A percentile compares a stretch with the other conserved stretches of the same genome.
Evolutionary conservation across 2,113 vertebrate genomes (phyloP).

Genomic region (Chloebia gouldiae): DNA sequence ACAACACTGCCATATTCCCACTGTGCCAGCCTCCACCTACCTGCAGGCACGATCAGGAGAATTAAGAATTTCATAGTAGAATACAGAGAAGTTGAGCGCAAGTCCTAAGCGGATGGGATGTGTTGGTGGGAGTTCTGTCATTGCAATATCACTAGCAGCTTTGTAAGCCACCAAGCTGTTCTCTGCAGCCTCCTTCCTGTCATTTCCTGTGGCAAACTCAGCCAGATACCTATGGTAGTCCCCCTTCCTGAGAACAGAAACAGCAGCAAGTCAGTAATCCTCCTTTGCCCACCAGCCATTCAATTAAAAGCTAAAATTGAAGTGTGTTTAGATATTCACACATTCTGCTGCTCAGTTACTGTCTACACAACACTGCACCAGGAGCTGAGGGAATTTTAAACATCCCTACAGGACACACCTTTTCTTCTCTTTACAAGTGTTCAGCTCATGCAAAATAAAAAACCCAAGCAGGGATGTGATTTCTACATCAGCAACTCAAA

Average conservation of each 20-base stretch:
- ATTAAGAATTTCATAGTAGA: constrained; percentile 99
- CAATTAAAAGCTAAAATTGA: background rate
- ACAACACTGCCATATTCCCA: rapidly evolving
- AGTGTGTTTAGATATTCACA: background rate
- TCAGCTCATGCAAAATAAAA: background rate
- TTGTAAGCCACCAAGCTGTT: constrained; percentile 99
- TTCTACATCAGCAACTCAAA: background rate
- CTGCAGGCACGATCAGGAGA: constrained; percentile 99
- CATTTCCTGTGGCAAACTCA: constrained; percentile 96
- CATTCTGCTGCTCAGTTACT: background rate
- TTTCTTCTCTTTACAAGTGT: background rate
- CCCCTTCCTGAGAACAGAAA: constrained; percentile 85
- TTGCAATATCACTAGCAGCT: constrained; percentile 96
- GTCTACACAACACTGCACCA: background rate
- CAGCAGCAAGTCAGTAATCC: background rate
- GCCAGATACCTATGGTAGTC: constrained; percentile 99
- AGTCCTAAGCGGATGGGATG: constrained; percentile 98
- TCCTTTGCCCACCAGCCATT: background rate
- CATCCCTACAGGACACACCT: background rate
- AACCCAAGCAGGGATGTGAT: background rate
- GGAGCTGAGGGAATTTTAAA: background rate
- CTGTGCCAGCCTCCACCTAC: constrained; percentile 60
- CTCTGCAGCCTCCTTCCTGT: constrained; percentile 98
- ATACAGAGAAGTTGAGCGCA: constrained; percentile 99
- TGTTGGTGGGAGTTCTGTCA: constrained; percentile 93